Evolutionary conservation across 2,888 invertebrate genomes (phyloP).

Genomic region (Anaspis maculata): DNA sequence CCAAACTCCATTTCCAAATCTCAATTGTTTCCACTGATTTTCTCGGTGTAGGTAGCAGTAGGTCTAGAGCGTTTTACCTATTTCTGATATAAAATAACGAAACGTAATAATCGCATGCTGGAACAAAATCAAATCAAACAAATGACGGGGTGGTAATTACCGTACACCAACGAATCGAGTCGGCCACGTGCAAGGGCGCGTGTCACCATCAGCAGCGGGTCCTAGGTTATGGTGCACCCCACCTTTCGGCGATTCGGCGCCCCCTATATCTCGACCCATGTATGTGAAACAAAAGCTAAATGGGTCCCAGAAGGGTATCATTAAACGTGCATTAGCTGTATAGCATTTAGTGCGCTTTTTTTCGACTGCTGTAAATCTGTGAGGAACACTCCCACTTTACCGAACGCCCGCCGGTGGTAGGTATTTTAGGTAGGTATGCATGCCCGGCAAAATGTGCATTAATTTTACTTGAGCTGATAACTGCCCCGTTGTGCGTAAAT

Average conservation of each 20-base stretch:
- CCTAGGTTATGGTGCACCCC: constrained; percentile 6
- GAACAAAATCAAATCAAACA: constrained; percentile 38
- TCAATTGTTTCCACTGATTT: too few relatives aligned
- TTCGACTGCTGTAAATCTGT: constrained; percentile 27
- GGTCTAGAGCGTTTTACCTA: too few relatives aligned
- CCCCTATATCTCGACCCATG: constrained; percentile 6
- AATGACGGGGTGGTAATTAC: constrained; percentile 22
- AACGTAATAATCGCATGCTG: constrained; percentile 36
- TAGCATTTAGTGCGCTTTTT: constrained; percentile 27
- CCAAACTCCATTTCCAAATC: too few relatives aligned
- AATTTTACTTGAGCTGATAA: too few relatives aligned
- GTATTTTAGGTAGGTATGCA: too few relatives aligned
- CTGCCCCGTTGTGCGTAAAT: too few relatives aligned
- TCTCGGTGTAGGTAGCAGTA: too few relatives aligned
- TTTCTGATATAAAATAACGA: too few relatives aligned
- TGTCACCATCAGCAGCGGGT: too few relatives aligned
- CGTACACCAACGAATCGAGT: constrained; percentile 17
- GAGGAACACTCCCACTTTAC: constrained; percentile 24
- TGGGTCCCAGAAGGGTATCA: constrained; percentile 31
- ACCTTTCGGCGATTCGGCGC: constrained; percentile 13
- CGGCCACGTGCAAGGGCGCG: constrained; percentile 28
- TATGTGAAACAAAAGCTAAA: constrained; percentile 36
- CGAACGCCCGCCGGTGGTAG: too few relatives aligned
- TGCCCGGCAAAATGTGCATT: too few relatives aligned
- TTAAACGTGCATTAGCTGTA: constrained; percentile 39